Evolutionary conservation across 2,113 vertebrate genomes (phyloP).

Genomic region (Lipophrys pholis): DNA sequence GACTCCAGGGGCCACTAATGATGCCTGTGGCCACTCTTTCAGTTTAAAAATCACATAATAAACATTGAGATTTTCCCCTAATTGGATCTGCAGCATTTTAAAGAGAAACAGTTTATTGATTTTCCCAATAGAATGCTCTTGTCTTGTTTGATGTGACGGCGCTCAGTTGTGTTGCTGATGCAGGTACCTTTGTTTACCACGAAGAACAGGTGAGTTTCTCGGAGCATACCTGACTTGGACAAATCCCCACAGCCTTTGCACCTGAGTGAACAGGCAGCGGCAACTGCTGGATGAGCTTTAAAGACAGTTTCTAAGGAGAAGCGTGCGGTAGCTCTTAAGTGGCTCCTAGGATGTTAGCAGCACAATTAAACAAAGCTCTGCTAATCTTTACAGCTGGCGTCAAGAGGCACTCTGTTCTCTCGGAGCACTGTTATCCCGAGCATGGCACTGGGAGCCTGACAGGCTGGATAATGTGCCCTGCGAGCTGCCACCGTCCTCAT

Average conservation of each 20-base stretch:
- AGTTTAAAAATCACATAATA: constrained; percentile 5
- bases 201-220: constrained; percentile 8
- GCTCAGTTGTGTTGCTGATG: constrained; percentile 15
- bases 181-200: constrained; percentile 14
- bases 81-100: not conserved
- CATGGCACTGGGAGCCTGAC: constrained; percentile 58
- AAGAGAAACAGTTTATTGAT: constrained; percentile 4
- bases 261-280: constrained; percentile 44
- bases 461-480: constrained; percentile 66
- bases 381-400: constrained; percentile 78
- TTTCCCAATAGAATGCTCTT: not conserved
- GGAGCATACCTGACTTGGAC: constrained; percentile 34
- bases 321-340: constrained; percentile 51
- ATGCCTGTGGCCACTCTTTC: not conserved
- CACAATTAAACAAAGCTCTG: constrained; percentile 81
- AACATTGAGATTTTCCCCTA: constrained; percentile 2
- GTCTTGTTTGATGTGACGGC: not conserved
- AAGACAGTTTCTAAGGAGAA: constrained; percentile 60
- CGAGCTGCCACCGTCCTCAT: constrained; percentile 37
- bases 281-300: constrained; percentile 61
- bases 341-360: constrained; percentile 62
- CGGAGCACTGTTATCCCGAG: constrained; percentile 41
- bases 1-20: not conserved
- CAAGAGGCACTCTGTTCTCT: constrained; percentile 64
- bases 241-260: constrained; percentile 54